Conservation (phyloP, 1,140 invertebrate species). For the Aplysia californica region DNA sequence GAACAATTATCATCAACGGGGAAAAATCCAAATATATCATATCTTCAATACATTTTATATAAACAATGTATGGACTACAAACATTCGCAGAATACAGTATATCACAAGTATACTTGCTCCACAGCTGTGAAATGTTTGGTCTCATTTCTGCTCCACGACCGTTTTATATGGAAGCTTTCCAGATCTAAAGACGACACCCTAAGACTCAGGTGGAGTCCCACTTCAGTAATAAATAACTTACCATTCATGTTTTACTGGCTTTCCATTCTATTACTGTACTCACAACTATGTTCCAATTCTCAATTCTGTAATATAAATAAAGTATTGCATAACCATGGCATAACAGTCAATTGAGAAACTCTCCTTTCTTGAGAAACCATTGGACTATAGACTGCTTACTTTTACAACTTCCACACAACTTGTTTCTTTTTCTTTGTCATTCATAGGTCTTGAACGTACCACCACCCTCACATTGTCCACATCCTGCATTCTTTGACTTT, state of each 20-base stretch:
- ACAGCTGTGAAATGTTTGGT: no score
- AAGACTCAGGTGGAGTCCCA: no score
- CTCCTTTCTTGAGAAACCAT: not conserved
- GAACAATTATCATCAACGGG: not conserved
- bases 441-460: conserved; percentile 90
- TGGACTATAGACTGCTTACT: conserved; percentile 62
- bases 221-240: not conserved
- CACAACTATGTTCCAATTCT: not conserved
- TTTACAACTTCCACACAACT: conserved; percentile 71
- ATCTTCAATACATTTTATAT: not conserved
- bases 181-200: no score
- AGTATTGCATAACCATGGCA: not conserved
- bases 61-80: not conserved
- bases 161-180: no score
- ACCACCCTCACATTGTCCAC: conserved; percentile 87
- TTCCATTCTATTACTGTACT: no score
- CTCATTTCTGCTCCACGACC: no score
- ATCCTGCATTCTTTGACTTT: conserved; percentile 49
- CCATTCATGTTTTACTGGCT: not conserved
- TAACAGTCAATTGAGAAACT: not conserved
- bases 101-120: no score
- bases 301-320: not conserved
- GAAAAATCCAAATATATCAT: not conserved
- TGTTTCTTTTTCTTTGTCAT: conserved; percentile 81
- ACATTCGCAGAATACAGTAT: not conserved